Evolutionary conservation across 2,113 vertebrate species (phyloP).

Genomic region (Cichladusa arquata): DNA sequence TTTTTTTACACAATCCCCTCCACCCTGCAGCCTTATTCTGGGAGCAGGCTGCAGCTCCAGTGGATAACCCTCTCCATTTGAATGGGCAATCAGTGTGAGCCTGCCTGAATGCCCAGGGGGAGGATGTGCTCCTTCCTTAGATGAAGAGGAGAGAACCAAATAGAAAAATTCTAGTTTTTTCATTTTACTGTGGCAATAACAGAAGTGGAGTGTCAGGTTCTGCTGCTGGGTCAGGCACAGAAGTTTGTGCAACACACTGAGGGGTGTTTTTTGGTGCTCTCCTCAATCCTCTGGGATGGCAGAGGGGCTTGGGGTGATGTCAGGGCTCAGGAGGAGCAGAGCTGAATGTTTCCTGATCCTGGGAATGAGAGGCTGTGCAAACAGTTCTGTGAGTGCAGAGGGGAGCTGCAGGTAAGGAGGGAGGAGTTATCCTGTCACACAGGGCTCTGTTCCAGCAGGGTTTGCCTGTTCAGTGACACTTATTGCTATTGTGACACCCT

Average conservation of each 20-base stretch:
- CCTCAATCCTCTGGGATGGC: background rate
- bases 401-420: background rate
- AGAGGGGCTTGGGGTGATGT: background rate
- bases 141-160: background rate
- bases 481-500: rapidly evolving
- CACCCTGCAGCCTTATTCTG: background rate
- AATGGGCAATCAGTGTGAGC: background rate
- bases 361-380: background rate
- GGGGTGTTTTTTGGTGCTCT: background rate
- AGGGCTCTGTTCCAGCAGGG: background rate
- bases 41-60: background rate
- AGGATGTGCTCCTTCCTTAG: background rate
- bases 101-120: background rate
- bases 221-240: background rate
- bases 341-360: background rate
- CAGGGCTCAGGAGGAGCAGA: background rate
- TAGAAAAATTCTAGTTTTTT: background rate
- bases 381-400: background rate
- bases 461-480: background rate
- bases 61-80: background rate
- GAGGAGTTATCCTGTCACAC: too few species aligned
- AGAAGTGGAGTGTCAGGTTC: background rate
- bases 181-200: background rate
- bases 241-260: background rate
- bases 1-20: background rate